Base-by-base conservation (phyloP, 2,113 vertebrate genomes). In the Tapirus terrestris region DNA sequence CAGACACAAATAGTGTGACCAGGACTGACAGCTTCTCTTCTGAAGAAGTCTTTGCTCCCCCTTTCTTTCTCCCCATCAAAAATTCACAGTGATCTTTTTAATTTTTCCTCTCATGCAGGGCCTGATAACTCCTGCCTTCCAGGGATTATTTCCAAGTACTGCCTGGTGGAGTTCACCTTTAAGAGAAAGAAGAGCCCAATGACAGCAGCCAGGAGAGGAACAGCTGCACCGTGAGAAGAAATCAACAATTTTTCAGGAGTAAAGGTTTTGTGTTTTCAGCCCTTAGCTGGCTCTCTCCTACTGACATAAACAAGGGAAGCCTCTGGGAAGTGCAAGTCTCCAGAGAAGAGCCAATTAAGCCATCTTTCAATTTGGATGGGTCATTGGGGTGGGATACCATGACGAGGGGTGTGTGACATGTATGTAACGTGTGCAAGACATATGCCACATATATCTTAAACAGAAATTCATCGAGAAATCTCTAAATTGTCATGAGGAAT, bases 51-150 rank as follows among this genome's bases (percentile, higher is more conserved):
- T 88, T 45, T 77, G 39, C 18, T 39, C 2, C 12, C 31, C 16
- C 6, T 13, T 10, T 79, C 43, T 56, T 33, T 39, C 25, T 48
- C 33, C 29, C 48, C 45, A 23, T 36, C 45, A 81, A n/a, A 58
- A 27, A 21, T 13, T 58, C 17, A 61, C n/a, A 84, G 43, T 56
- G 43, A 60, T 36, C 60, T 20, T 65, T 4, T 29, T 63, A 1
- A 31, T 2, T n/a, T 29, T 21, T 45, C 76, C 56, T 27, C 39
- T 13, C 2, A 0, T 1, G 3, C 56, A 58, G 18, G 3, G 58
- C 23, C 70, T 27, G 25, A 29, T 45, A 16, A 65, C 9, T 18
- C 39, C 83, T 58, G 25, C 45, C 36, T 23, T 86, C 53, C 51
- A 75, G 43, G 17, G 8, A 65, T 67, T 16, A 45, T 11, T 12